Conservation (phyloP, 2,113 vertebrate genomes). For the Hiodon tergisus region DNA sequence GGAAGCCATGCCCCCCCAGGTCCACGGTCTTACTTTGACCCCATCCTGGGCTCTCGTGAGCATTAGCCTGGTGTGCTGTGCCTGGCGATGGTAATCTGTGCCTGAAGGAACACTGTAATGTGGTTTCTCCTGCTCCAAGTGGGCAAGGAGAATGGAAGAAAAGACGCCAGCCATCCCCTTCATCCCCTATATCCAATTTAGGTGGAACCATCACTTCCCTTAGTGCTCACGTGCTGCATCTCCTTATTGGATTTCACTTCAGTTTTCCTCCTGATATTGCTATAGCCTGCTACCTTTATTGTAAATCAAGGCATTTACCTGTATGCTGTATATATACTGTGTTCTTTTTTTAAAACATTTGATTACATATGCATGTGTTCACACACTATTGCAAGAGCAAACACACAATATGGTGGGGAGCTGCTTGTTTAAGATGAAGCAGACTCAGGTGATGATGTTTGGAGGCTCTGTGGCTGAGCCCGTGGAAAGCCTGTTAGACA, state of each 20-base stretch:
- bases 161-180: conserved; percentile 21
- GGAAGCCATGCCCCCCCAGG: too few species aligned
- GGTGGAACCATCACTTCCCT: conserved; percentile 33
- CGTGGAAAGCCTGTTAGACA: too few species aligned
- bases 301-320: conserved; percentile 34
- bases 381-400: neutral
- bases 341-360: neutral
- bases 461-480: neutral
- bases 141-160: conserved; percentile 33
- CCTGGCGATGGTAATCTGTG: conserved; percentile 55
- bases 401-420: neutral
- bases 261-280: conserved; percentile 22
- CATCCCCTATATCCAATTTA: conserved; percentile 46
- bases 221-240: conserved; percentile 41
- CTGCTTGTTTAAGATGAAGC: conserved; percentile 16
- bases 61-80: neutral
- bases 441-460: conserved; percentile 18
- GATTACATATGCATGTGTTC: neutral
- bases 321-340: neutral
- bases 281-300: conserved; percentile 20
- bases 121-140: conserved; percentile 50
- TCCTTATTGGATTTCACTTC: conserved; percentile 52
- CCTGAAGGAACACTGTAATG: conserved; percentile 51
- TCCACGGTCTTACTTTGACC: neutral
- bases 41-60: neutral